Conservation (phyloP, 2,113 vertebrate genomes). For the Barnardius zonarius region DNA sequence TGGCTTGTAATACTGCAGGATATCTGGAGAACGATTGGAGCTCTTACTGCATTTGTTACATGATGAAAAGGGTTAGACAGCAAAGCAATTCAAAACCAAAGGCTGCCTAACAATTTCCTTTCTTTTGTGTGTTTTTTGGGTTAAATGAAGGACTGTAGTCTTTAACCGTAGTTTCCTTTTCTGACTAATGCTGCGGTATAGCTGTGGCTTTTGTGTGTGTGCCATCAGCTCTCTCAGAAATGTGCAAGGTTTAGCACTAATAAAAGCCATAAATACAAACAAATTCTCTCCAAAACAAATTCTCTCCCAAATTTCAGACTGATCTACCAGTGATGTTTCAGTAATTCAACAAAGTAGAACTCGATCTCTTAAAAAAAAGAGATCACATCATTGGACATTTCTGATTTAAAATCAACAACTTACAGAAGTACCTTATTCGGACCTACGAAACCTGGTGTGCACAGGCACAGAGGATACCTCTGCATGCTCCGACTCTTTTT, state of each 20-base stretch:
- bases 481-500: not conserved
- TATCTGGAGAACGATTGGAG: not conserved
- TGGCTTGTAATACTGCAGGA: conserved; percentile 31
- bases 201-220: not conserved
- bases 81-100: conserved; percentile 19
- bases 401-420: not conserved
- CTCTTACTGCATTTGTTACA: not conserved
- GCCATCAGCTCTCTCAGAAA: not conserved
- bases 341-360: not conserved
- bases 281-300: not conserved
- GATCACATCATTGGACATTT: not conserved
- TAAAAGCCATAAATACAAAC: not conserved
- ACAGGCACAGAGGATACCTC: not conserved
- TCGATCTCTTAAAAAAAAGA: not conserved
- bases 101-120: not conserved
- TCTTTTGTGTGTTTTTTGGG: not conserved
- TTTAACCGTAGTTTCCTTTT: not conserved
- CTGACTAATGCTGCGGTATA: not conserved
- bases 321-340: not conserved
- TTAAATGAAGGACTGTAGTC: not conserved
- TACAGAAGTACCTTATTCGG: not conserved
- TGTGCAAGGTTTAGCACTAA: not conserved
- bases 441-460: not conserved
- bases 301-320: not conserved
- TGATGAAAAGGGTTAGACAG: not conserved